phyloP scores from a whole-genome alignment of 2,797 vertebrate genomes.

The Hippocampus kuda region DNA sequence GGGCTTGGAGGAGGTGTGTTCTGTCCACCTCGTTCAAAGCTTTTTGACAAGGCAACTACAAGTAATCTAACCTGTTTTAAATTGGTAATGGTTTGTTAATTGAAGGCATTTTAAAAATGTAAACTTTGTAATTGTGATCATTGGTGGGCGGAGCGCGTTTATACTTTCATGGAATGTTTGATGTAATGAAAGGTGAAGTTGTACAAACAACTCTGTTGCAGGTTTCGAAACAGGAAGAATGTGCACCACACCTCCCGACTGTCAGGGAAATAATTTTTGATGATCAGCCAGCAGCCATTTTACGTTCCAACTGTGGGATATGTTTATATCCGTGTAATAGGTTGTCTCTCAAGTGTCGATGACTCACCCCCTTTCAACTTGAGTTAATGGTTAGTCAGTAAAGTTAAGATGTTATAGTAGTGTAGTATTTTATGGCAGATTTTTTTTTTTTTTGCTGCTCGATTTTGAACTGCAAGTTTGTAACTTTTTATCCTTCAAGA shows the following conservation, averaged over 20 bases:
- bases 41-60: background rate
- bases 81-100: background rate
- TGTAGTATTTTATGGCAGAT: background rate
- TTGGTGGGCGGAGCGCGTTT: background rate
- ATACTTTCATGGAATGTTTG: background rate
- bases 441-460: background rate
- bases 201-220: background rate
- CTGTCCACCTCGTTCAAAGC: background rate
- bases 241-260: background rate
- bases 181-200: background rate
- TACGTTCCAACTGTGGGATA: background rate
- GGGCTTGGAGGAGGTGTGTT: background rate
- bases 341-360: background rate
- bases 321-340: background rate
- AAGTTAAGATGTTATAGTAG: background rate
- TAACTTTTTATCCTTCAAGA: background rate
- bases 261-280: background rate
- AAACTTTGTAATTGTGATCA: background rate
- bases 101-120: background rate
- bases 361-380: background rate
- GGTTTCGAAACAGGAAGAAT: background rate
- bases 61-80: background rate
- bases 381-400: constrained; percentile 1
- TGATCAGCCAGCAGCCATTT: background rate
- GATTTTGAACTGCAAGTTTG: background rate